Evolutionary conservation across 2,888 invertebrate species (phyloP).

Genomic region (Pycnomerus fuliginosus): DNA sequence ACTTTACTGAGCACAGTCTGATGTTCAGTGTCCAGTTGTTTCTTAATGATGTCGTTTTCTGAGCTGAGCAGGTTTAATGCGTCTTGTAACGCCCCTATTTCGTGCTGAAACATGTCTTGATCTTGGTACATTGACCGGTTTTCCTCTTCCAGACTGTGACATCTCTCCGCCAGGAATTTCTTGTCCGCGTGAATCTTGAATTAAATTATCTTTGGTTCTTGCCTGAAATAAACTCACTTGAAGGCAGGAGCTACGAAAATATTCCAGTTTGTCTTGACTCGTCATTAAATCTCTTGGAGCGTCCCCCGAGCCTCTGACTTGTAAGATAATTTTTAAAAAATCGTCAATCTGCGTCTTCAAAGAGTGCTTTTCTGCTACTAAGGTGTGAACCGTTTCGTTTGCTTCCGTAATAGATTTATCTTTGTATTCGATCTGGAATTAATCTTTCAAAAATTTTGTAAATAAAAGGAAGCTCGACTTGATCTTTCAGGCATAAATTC

Average conservation of each 20-base stretch:
- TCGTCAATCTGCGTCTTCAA: constrained; percentile 41
- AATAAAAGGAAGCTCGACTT: neutral
- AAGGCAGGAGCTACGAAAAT: constrained; percentile 36
- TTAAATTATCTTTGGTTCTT: too few relatives aligned
- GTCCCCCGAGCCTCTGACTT: constrained; percentile 41
- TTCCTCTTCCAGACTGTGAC: constrained; percentile 23
- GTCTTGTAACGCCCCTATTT: constrained; percentile 35
- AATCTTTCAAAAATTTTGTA: constrained; percentile 4
- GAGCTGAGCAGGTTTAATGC: constrained; percentile 35
- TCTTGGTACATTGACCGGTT: constrained; percentile 22
- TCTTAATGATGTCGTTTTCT: constrained; percentile 33
- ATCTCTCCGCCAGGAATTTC: constrained; percentile 21
- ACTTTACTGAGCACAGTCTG: constrained; percentile 32
- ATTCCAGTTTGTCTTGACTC: constrained; percentile 41
- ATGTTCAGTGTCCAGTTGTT: constrained; percentile 40
- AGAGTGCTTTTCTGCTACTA: constrained; percentile 36
- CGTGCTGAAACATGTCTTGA: constrained; percentile 33
- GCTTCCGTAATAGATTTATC: constrained; percentile 33
- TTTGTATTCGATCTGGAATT: constrained; percentile 32
- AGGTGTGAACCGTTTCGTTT: constrained; percentile 30
- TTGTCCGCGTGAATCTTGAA: too few relatives aligned
- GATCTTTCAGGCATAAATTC: too few relatives aligned
- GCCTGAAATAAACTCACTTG: constrained; percentile 27
- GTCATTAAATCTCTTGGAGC: constrained; percentile 40
- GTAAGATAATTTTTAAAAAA: constrained; percentile 38